A percentile compares a stretch with the other conserved stretches of the same genome.
Conservation (phyloP, 2,113 vertebrate genomes). For the Melierax canorus region DNA sequence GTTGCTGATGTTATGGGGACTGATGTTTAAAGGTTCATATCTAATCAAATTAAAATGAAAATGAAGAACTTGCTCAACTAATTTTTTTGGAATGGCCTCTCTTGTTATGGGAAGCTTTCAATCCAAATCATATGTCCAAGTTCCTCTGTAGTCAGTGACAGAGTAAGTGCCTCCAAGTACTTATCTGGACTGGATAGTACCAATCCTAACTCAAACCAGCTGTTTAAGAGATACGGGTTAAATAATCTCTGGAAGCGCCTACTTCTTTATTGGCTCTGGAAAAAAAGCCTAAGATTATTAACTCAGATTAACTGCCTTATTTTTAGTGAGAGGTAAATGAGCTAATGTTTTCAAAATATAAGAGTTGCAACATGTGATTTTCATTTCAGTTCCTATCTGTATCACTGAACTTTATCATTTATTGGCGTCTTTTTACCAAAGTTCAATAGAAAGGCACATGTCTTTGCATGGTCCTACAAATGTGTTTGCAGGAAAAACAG, state of each 20-base stretch:
- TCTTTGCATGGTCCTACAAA: neutral
- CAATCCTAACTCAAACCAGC: neutral
- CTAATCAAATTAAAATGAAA: neutral
- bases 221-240: neutral
- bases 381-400: neutral
- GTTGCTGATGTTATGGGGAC: neutral
- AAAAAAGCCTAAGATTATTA: neutral
- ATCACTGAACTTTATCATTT: constrained; percentile 7
- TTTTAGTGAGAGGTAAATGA: neutral
- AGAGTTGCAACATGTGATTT: neutral
- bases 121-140: neutral
- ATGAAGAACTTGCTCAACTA: neutral
- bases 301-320: neutral
- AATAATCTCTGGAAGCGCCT: neutral
- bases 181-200: neutral
- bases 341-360: neutral
- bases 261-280: neutral
- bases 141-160: neutral
- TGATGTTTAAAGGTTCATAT: neutral
- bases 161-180: neutral
- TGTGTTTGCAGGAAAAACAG: neutral
- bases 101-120: neutral
- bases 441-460: neutral
- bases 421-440: neutral
- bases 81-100: neutral